Percentiles rank a stretch among this genome's conserved stretches.
Evolutionary conservation across 2,888 invertebrate species (phyloP).

Genomic region (Tridacna crocea): DNA sequence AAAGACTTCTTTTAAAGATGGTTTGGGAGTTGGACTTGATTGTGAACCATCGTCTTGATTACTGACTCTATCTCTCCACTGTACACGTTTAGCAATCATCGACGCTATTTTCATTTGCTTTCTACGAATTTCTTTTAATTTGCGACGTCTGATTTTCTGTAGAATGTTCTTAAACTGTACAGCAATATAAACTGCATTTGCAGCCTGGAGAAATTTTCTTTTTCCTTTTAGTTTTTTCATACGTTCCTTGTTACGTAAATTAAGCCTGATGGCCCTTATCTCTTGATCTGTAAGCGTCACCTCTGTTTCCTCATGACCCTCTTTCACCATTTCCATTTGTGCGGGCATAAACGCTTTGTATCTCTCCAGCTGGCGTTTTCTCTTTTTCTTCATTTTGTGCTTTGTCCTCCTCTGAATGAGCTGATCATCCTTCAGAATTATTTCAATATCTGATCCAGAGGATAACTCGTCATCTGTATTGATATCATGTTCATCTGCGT

Average conservation of each 20-base stretch:
- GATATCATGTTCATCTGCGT: slow-evolving; percentile 45
- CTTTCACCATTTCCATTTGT: slow-evolving; percentile 20
- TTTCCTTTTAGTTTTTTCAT: slow-evolving; percentile 53
- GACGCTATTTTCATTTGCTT: slow-evolving; percentile 36
- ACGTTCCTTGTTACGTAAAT: slow-evolving; percentile 52
- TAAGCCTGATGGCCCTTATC: slow-evolving; percentile 59
- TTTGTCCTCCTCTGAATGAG: slow-evolving; percentile 62
- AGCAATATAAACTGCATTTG: slow-evolving; percentile 57
- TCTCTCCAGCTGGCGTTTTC: slow-evolving; percentile 54
- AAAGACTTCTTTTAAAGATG: slow-evolving; percentile 56
- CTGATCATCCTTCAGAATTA: slow-evolving; percentile 59
- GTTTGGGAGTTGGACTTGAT: slow-evolving; percentile 24
- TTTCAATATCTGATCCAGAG: slow-evolving; percentile 61
- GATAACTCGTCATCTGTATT: slow-evolving; percentile 39
- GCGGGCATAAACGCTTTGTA: slow-evolving; percentile 42
- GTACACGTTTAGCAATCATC: slow-evolving; percentile 46
- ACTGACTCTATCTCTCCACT: slow-evolving; percentile 33
- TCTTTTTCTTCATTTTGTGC: slow-evolving; percentile 63
- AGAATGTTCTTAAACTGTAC: slow-evolving; percentile 58
- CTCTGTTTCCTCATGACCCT: slow-evolving; percentile 21
- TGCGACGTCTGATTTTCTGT: slow-evolving; percentile 47
- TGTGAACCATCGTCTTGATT: slow-evolving; percentile 26
- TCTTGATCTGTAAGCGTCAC: slow-evolving; percentile 58
- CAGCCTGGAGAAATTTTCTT: slow-evolving; percentile 59
- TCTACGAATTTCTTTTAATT: slow-evolving; percentile 35